These are phyloP conservation scores for Harpagoxenus sublaevis DNA, from an alignment of 2,888 invertebrate genomes.

Conservation along the genomic window DNA sequence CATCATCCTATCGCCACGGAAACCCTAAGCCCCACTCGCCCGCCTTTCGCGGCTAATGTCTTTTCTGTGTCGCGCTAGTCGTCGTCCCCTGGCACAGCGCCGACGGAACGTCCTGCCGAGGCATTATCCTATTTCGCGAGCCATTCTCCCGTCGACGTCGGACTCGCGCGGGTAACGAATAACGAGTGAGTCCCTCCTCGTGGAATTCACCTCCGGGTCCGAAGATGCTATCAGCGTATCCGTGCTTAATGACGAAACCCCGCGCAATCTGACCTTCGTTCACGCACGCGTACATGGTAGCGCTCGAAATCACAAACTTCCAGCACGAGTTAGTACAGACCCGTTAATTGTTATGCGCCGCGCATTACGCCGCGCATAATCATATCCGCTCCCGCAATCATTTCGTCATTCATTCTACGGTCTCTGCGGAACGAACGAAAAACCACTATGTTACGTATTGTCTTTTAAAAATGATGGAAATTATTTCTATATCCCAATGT, in stretches of 20 bases:
- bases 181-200: conserved; percentile 32
- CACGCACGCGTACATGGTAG: conserved; percentile 27
- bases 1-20: conserved; percentile 72
- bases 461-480: not conserved
- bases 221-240: conserved; percentile 40
- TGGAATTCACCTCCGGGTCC: conserved; percentile 17
- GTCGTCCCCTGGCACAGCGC: conserved; percentile 80
- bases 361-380: conserved; percentile 25
- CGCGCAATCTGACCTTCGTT: conserved; percentile 48
- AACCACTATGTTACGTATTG: not conserved
- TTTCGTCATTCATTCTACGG: conserved; percentile 15
- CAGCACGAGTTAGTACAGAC: not conserved
- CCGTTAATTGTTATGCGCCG: conserved; percentile 44
- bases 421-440: not conserved
- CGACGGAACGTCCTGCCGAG: conserved; percentile 74
- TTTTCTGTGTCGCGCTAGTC: conserved; percentile 85
- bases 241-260: conserved; percentile 37
- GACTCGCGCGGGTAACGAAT: conserved; percentile 32
- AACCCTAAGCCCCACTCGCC: conserved; percentile 70
- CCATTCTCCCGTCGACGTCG: conserved; percentile 55
- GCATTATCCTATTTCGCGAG: conserved; percentile 82
- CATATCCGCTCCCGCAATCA: conserved; percentile 14
- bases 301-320: conserved; percentile 38
- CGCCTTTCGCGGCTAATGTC: conserved; percentile 84
- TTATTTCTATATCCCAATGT: not conserved